Evolutionary conservation across 2,888 invertebrate genomes (phyloP).

Genomic region (Diadromus collaris): DNA sequence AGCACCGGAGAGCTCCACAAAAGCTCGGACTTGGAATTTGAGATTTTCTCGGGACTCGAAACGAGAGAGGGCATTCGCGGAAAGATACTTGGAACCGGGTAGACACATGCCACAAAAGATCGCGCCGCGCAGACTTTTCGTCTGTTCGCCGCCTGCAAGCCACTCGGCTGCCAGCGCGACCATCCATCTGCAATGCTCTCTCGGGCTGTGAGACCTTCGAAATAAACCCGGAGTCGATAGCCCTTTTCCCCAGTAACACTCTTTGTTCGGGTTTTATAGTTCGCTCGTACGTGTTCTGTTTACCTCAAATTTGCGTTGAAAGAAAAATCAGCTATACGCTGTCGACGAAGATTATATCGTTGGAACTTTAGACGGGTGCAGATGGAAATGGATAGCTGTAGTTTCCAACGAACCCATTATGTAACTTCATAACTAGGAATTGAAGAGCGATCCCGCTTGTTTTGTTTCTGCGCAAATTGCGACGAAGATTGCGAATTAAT

Average conservation of each 20-base stretch:
- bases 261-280: slow-evolving; percentile 23
- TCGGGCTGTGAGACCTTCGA: slow-evolving; percentile 5
- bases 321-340: background rate
- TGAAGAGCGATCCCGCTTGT: background rate
- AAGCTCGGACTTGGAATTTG: slow-evolving; percentile 43
- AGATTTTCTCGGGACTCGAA: slow-evolving; percentile 36
- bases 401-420: background rate
- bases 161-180: background rate
- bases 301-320: background rate
- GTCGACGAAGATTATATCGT: background rate
- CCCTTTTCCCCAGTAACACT: slow-evolving; percentile 14
- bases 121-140: slow-evolving; percentile 27
- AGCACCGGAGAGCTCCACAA: slow-evolving; percentile 9
- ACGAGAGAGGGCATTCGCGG: slow-evolving; percentile 40
- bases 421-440: background rate
- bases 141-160: slow-evolving; percentile 9
- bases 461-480: background rate
- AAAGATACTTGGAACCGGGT: slow-evolving; percentile 31
- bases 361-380: background rate
- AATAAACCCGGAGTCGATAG: slow-evolving; percentile 17
- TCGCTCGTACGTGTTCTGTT: slow-evolving; percentile 7
- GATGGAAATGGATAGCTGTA: background rate
- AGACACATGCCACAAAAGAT: slow-evolving; percentile 20
- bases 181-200: background rate
- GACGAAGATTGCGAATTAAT: background rate